These are phyloP conservation scores for Apamea epomidion DNA, from an alignment of 2,888 invertebrate genomes.

Conservation along the genomic window DNA sequence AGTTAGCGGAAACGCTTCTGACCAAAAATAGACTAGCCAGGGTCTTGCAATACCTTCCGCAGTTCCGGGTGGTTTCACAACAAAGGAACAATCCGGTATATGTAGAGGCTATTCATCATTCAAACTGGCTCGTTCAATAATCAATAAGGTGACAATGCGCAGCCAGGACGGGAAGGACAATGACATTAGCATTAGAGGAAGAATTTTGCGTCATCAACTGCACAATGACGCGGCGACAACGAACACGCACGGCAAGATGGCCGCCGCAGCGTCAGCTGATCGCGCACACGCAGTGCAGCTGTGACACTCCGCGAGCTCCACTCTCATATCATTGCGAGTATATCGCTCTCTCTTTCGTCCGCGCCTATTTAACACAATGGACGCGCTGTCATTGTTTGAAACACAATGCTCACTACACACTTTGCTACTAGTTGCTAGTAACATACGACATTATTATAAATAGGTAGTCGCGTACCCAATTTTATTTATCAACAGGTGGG, in stretches of 20 bases:
- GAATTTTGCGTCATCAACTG: constrained; percentile 83
- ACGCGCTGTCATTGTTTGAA: constrained; percentile 80
- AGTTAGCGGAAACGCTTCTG: constrained; percentile 80
- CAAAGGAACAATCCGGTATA: constrained; percentile 74
- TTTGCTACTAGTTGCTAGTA: constrained; percentile 66
- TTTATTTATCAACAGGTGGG: constrained; percentile 49
- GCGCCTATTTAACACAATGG: constrained; percentile 79
- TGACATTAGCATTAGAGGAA: constrained; percentile 86
- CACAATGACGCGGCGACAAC: constrained; percentile 87
- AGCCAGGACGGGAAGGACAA: constrained; percentile 81
- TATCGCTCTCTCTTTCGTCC: constrained; percentile 85
- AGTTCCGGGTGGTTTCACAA: constrained; percentile 83
- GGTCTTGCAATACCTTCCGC: constrained; percentile 84
- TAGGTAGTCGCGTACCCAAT: constrained; percentile 55
- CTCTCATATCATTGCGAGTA: constrained; percentile 68
- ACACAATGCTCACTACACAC: constrained; percentile 77
- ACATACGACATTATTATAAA: constrained; percentile 43
- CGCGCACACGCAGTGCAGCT: constrained; percentile 87
- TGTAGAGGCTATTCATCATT: constrained; percentile 62
- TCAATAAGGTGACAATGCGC: constrained; percentile 73
- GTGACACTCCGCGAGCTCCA: constrained; percentile 71
- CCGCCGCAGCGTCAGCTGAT: constrained; percentile 89
- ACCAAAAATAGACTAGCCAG: constrained; percentile 87
- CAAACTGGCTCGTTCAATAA: constrained; percentile 58
- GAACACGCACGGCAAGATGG: constrained; percentile 88